Evolutionary conservation across 2,888 invertebrate species (phyloP), one percentile per base, ranked within the genome.

Genomic region (Platypus cylindrus): DNA sequence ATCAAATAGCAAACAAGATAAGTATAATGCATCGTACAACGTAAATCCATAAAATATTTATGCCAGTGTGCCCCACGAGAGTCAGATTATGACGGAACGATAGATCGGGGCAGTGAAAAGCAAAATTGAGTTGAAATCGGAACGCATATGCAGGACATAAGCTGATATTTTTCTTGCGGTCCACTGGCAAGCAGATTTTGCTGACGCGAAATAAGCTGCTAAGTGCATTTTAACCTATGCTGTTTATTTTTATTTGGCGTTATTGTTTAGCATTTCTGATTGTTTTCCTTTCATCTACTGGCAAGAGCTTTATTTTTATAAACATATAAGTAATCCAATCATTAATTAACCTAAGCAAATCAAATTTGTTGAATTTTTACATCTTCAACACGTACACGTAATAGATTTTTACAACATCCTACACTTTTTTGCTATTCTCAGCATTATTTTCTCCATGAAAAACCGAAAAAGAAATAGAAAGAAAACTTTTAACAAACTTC

Each of bases 21-120:
- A 62, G 60, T 59, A 60, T 62, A 62, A 60, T 60, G 62, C 60
- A 62, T 53, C 51, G 58, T 57, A 60, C 60, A 62, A 59, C 59
- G 59, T 60, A 60, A 60, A 60, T 62, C 60, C 59, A 62, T 62
- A 62, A 62, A 62, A 62, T 62, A 62, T 62, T 60, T 60, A 62
- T 59, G 55, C 53, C 42, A 48, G 50, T 46, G 48, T 42, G 49
- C 56, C 60, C 55, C 60, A 32, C 38, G 56, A 50, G 60, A 48
- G 59, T 60, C 58, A 55, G 60, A 60, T 62, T 62, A 62, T 62
- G 62, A 62, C 60, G 54, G 53, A 54, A 49, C 45, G 39, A 41
- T 35, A 28, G 30, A 34, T 24, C 41, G 36, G 37, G 37, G 36
- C 41, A 40, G 30, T 36, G 37, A 26, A 36, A 33, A 40, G 34